These are phyloP conservation scores for Limosa lapponica DNA, from an alignment of 2,797 vertebrate species.

Conservation along the genomic window DNA sequence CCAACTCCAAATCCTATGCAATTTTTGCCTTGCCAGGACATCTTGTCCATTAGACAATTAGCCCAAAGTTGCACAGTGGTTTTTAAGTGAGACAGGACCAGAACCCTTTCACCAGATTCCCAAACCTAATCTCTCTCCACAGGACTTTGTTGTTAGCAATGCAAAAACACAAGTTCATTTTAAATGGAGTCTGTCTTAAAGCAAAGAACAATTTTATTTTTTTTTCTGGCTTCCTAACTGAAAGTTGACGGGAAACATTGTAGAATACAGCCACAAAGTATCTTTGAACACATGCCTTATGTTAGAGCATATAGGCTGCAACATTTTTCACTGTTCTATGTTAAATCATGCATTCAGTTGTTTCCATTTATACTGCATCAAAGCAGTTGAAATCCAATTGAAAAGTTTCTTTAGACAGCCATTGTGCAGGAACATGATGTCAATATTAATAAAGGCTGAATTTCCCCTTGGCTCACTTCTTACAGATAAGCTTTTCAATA, in stretches of 20 bases:
- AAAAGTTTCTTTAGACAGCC: constrained; percentile 85
- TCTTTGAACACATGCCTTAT: constrained; percentile 39
- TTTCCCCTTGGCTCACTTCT: constrained; percentile 85
- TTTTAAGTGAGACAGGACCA: neutral
- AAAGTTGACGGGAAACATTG: constrained; percentile 28
- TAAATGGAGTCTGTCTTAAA: neutral
- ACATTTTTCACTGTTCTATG: constrained; percentile 71
- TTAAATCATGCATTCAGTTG: constrained; percentile 81
- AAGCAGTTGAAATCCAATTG: constrained; percentile 83
- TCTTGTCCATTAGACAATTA: neutral
- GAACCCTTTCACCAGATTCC: neutral
- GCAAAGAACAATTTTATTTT: neutral
- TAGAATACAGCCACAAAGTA: constrained; percentile 10
- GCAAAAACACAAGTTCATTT: neutral
- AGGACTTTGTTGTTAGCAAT: neutral
- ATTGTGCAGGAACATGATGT: constrained; percentile 85
- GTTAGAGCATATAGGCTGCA: constrained; percentile 38
- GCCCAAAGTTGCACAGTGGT: neutral
- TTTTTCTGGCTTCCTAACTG: constrained; percentile 6
- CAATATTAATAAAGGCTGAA: constrained; percentile 88
- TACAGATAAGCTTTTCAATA: constrained; percentile 88
- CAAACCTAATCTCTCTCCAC: neutral
- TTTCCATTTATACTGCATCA: constrained; percentile 83
- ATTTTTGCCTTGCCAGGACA: neutral
- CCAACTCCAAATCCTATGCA: neutral